phyloP scores from a whole-genome alignment of 2,113 vertebrate species.

The Chitala chitala region DNA sequence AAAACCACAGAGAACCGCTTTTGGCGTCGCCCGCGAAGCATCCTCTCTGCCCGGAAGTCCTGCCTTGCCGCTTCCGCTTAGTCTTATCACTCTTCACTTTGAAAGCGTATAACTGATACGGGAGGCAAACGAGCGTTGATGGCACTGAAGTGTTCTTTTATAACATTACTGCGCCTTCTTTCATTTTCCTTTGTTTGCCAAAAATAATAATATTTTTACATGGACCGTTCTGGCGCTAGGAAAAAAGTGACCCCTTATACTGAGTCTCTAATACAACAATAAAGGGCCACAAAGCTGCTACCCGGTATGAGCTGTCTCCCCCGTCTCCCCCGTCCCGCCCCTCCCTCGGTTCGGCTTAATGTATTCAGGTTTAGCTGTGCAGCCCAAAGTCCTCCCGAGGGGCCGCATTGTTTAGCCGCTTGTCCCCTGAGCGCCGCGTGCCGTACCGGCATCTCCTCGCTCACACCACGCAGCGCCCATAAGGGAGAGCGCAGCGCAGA shows the following conservation, averaged over 20 bases:
- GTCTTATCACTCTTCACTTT: too few relatives aligned
- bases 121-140: neutral
- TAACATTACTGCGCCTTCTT: neutral
- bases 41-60: too few relatives aligned
- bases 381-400: constrained; percentile 68
- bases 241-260: constrained; percentile 19
- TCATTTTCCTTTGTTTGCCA: neutral
- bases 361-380: constrained; percentile 69
- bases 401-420: constrained; percentile 60
- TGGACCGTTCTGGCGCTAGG: neutral
- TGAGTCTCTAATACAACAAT: too few relatives aligned
- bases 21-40: too few relatives aligned
- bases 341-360: constrained; percentile 58
- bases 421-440: constrained; percentile 64
- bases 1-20: too few relatives aligned
- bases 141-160: neutral
- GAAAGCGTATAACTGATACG: neutral
- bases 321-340: too few relatives aligned
- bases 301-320: constrained; percentile 50
- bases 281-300: too few relatives aligned
- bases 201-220: neutral
- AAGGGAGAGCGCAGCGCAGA: constrained; percentile 36
- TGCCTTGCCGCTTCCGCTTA: too few relatives aligned
- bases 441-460: constrained; percentile 56
- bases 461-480: constrained; percentile 51